Base-by-base conservation (phyloP, 2,113 vertebrate genomes). In the Rhinolophus ferrumequinum region DNA sequence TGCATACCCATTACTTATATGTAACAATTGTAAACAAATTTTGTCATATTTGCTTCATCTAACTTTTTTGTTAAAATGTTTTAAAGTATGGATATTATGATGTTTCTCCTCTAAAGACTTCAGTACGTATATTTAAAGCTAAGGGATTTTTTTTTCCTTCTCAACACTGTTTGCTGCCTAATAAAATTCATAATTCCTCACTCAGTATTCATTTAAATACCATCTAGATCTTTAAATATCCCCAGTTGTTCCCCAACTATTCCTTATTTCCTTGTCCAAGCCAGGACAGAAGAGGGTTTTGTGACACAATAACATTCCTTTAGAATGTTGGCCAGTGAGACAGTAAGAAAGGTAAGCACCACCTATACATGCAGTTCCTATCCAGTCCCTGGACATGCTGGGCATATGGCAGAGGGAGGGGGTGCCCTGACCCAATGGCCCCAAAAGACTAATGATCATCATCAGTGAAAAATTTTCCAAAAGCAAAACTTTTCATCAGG, bases 61-160 rank as follows among this genome's bases (percentile, higher is more conserved):
- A 44, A 81, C n/a, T 76, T 54, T 79, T 73, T 88, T 91, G 72
- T 35, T 89, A 35, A 85, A 88, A 1, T 60, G 81, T 70, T 81
- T 92, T 85, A 33, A 80, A 86, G 41, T 58, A 75, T 89, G 73
- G 52, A 56, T 69, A 82, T 88, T n/a, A n/a, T n/a, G 77, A 73
- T 52, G 19, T 69, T 92, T 84, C 15, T 81, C 5, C 30, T 44
- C 15, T 93, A 79, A 72, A 41, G 83, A 72, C 16, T 89, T 85
- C 75, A 75, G 60, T 47, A 62, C 33, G 3, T 47, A 41, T 89
- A 84, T 62, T 80, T 97, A 92, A 92, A n/a, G 15, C 6, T 64
- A 50, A 80, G 18, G 15, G 16, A 56, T 35, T 50, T 52, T 52
- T 81, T 47, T 56, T n/a, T n/a, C 7, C 75, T 66, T 79, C 33